A percentile compares a stretch with the other conserved stretches of the same genome.
phyloP scores from a whole-genome alignment of 30 jellyfish, hydroid and myxozoan species.

The Nemopilema nomurai region DNA sequence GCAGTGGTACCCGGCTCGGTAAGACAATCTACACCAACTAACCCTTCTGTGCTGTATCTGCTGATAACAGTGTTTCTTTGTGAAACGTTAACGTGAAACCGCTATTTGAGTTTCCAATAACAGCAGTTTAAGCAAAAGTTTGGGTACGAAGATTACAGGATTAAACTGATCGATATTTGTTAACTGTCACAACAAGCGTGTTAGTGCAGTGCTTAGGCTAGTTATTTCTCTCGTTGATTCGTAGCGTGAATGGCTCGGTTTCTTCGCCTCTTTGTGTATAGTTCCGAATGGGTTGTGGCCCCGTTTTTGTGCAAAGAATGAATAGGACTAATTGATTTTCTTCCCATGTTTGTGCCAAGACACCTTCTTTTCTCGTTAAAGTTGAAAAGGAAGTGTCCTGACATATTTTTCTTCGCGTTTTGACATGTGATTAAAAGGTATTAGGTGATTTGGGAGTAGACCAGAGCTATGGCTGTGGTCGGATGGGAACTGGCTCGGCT shows the following conservation, averaged over 20 bases:
- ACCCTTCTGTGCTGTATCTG: not conserved
- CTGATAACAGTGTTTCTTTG: not conserved
- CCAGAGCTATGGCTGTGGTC: not conserved
- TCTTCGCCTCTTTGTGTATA: not conserved
- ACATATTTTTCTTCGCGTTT: not conserved
- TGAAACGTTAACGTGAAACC: not conserved
- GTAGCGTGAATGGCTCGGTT: not conserved
- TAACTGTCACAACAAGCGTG: not conserved
- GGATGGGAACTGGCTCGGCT: not conserved
- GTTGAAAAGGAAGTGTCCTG: not conserved
- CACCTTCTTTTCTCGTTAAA: not conserved
- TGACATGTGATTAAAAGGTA: not conserved
- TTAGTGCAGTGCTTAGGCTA: not conserved
- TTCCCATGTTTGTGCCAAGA: not conserved
- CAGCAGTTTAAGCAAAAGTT: too few species aligned
- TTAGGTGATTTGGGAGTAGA: not conserved
- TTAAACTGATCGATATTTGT: not conserved
- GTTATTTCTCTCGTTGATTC: not conserved
- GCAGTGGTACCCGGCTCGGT: too few species aligned
- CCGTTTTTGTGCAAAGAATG: not conserved
- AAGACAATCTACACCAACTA: not conserved
- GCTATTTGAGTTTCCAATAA: not conserved
- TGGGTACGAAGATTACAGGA: not conserved
- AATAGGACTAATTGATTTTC: not conserved
- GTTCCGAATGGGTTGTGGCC: not conserved